Conservation (phyloP, 1,140 invertebrate species). For the Conus betulinus region DNA sequence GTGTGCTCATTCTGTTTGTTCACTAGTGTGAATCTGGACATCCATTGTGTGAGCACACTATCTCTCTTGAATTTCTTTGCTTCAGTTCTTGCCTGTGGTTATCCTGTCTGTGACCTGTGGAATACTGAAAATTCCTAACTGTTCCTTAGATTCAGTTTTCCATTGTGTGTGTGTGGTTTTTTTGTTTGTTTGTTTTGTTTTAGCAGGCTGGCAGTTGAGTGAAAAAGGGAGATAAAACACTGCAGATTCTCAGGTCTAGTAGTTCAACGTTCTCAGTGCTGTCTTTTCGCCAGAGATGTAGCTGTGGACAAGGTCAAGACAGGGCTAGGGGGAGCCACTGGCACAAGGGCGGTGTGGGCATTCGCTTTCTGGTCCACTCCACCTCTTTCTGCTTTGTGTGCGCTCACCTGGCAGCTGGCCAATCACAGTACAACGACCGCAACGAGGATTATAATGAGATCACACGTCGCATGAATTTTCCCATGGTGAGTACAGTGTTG, state of each 20-base stretch:
- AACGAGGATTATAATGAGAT: conserved; percentile 98
- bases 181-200: too few species aligned
- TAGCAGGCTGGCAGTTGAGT: neutral
- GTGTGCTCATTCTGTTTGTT: too few species aligned
- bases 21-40: too few species aligned
- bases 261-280: neutral
- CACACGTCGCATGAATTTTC: conserved; percentile 93
- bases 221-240: neutral
- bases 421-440: conserved; percentile 94
- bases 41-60: too few species aligned
- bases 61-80: too few species aligned
- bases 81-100: too few species aligned
- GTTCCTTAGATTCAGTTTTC: too few species aligned
- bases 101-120: too few species aligned
- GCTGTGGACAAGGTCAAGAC: conserved; percentile 98
- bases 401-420: conserved; percentile 99
- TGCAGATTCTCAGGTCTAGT: neutral
- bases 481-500: conserved; percentile 82
- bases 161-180: too few species aligned
- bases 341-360: conserved; percentile 96
- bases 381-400: conserved; percentile 98
- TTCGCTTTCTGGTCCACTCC: conserved; percentile 92
- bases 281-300: conserved; percentile 83
- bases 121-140: too few species aligned
- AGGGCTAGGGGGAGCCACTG: conserved; percentile 93